Evolutionary conservation across 2,888 invertebrate species (phyloP).

Genomic region (Lepidochitona cinerea): DNA sequence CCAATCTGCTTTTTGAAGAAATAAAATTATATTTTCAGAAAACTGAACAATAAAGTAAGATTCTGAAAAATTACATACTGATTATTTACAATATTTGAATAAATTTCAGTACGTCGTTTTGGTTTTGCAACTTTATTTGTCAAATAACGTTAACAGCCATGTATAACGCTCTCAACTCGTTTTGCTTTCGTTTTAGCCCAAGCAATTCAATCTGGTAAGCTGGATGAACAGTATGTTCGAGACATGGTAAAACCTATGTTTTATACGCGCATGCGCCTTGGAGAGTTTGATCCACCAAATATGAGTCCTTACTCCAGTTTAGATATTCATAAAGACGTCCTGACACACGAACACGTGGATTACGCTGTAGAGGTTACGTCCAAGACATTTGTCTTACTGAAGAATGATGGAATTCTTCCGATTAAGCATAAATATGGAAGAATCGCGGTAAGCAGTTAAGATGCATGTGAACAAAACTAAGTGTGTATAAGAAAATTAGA

Average conservation of each 20-base stretch:
- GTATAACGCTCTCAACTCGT: too few species aligned
- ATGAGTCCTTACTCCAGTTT: conserved; percentile 14
- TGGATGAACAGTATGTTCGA: background rate
- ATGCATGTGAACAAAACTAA: too few species aligned
- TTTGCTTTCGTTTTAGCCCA: background rate
- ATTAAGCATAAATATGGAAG: conserved; percentile 14
- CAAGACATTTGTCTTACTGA: conserved; percentile 54
- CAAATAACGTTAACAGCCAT: too few species aligned
- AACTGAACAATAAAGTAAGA: too few species aligned
- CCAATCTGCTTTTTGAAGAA: too few species aligned
- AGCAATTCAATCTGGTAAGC: background rate
- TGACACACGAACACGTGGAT: conserved; percentile 32
- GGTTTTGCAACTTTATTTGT: too few species aligned
- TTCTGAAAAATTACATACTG: too few species aligned
- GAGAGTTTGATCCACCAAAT: conserved; percentile 21
- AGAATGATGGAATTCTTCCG: conserved; percentile 41
- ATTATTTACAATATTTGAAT: too few species aligned
- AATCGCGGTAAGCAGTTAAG: conserved; percentile 37
- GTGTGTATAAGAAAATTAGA: too few species aligned
- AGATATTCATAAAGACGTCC: background rate
- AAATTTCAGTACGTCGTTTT: too few species aligned
- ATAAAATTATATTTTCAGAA: too few species aligned
- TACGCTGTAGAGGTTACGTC: conserved; percentile 47
- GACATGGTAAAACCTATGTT: conserved; percentile 17
- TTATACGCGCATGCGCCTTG: conserved; percentile 18